Evolutionary conservation across 2,888 invertebrate species (phyloP).

Genomic region (Malthinus seriepunctatus): DNA sequence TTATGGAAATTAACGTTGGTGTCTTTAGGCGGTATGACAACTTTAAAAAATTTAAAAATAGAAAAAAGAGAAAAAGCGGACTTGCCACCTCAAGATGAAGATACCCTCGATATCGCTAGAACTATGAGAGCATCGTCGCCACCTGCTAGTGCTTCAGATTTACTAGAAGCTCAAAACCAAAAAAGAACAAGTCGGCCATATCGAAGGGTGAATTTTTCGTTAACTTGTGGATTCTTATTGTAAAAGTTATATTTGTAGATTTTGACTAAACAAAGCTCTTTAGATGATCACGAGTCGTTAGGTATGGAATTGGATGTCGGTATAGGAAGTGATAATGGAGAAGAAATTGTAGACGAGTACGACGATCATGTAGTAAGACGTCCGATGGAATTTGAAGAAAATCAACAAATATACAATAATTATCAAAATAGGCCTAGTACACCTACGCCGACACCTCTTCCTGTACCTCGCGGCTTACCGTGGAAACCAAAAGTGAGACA

Average conservation of each 20-base stretch:
- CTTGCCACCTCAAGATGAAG: constrained; percentile 81
- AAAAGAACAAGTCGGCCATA: constrained; percentile 73
- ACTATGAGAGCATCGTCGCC: constrained; percentile 95
- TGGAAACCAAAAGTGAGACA: constrained; percentile 97
- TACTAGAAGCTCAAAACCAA: constrained; percentile 83
- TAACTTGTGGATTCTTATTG: not conserved
- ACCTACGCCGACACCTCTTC: constrained; percentile 45
- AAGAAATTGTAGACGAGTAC: constrained; percentile 58
- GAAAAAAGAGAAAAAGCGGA: constrained; percentile 70
- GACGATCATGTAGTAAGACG: constrained; percentile 53
- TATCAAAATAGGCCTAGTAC: constrained; percentile 46
- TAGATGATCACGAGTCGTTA: constrained; percentile 79
- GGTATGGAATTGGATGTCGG: constrained; percentile 73
- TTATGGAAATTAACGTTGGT: constrained; percentile 95
- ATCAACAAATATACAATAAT: constrained; percentile 45
- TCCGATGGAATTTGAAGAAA: constrained; percentile 54
- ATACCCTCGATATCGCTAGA: constrained; percentile 92
- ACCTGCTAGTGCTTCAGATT: constrained; percentile 89
- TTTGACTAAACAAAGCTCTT: constrained; percentile 89
- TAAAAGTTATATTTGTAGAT: constrained; percentile 55
- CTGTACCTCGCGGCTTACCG: constrained; percentile 62
- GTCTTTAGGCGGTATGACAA: constrained; percentile 88
- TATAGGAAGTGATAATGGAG: constrained; percentile 64
- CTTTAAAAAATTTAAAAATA: constrained; percentile 76
- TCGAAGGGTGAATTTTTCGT: constrained; percentile 59